Evolutionary conservation across 2,888 invertebrate genomes (phyloP).

Genomic region (Ptychoptera albimana): DNA sequence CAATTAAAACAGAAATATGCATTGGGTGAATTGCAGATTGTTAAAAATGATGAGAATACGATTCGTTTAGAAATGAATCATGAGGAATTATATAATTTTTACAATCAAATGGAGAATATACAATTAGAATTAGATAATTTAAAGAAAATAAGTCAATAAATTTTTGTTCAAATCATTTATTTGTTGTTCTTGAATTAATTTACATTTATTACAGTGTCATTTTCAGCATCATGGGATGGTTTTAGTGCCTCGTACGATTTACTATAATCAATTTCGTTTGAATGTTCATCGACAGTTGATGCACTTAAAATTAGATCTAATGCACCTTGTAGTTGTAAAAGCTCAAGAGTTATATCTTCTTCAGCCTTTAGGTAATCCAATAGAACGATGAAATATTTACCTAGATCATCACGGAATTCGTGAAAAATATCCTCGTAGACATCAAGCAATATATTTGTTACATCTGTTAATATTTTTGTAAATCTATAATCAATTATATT

Average conservation of each 20-base stretch:
- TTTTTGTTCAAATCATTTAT: not conserved
- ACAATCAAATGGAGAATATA: constrained; percentile 36
- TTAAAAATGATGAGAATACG: constrained; percentile 25
- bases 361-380: constrained; percentile 47
- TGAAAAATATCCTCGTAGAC: constrained; percentile 51
- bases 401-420: constrained; percentile 42
- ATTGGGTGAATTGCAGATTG: constrained; percentile 33
- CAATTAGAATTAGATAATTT: constrained; percentile 31
- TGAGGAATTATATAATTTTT: constrained; percentile 33
- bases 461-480: constrained; percentile 56
- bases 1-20: constrained; percentile 32
- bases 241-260: not conserved
- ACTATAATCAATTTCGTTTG: constrained; percentile 7
- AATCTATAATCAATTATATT: constrained; percentile 59
- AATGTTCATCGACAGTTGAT: constrained; percentile 33
- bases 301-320: constrained; percentile 49
- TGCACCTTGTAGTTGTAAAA: constrained; percentile 51
- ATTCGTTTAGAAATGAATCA: constrained; percentile 36
- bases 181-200: not conserved
- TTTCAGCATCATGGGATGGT: not conserved
- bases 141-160: constrained; percentile 1
- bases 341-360: constrained; percentile 43
- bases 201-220: constrained; percentile 1
- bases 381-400: constrained; percentile 43
- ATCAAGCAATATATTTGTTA: constrained; percentile 57